Evolutionary conservation across 1,140 invertebrate species (phyloP), one percentile per base, ranked within the genome.

Genomic region (Tetramorium alpestre): DNA sequence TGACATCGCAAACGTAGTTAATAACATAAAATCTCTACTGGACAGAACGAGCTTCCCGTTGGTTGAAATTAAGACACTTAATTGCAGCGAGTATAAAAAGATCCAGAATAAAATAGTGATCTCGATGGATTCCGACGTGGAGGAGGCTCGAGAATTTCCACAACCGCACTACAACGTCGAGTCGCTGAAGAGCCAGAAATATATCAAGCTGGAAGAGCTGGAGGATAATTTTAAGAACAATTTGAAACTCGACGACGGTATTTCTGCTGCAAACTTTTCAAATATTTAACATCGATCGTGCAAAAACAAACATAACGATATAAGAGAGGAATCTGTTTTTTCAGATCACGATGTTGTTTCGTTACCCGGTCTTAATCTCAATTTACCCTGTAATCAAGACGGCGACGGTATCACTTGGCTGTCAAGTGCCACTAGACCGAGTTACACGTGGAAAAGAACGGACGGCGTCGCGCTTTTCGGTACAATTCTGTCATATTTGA

Each of bases 361-460:
- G 3, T 75, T 94, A 25, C 92, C 93, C 44, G 93, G 93, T 25
- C 89, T 88, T 65, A 93, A 93, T 89, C 87, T 94, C 11, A 92
- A 93, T 64, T 77, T 94, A 77, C 93, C 93, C 0, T 94, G 93
- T 49, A 93, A 91, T 90, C 89, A 87, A 62, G 91, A 93, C 11
- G 88, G 88, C 2, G 91, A 92, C 22, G 92, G 92, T 80, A 85
- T 92, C 69, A 91, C 90, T 6, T 93, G 93, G 92, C 76, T 91
- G 25, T 92, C 92, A 60, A 93, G 92, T 49, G 90, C 93, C 28
- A 92, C 76, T 62, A 88, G 89, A 70, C 93, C 93, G 10, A 94
- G 92, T 89, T 94, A 94, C 22, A 92, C 91, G 22, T 94, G 93
- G 93, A 91, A 60, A 38, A 90, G 92, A 69, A 78, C 90, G 10